Evolutionary conservation across 2,888 invertebrate species (phyloP).

Genomic region (Polydrusus tereticollis): DNA sequence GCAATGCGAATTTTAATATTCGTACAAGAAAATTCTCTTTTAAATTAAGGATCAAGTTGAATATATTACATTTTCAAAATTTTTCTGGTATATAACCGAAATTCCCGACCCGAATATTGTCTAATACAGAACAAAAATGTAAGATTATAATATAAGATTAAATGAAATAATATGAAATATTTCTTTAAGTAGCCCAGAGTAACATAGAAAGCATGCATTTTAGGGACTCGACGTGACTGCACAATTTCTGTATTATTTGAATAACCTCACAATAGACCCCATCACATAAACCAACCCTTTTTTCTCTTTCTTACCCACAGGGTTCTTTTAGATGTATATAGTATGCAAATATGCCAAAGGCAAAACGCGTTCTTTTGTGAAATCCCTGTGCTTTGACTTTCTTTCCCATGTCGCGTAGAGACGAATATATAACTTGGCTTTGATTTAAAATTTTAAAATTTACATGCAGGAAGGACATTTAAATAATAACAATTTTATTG

Average conservation of each 20-base stretch:
- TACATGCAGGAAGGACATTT: constrained; percentile 41
- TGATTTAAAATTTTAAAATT: constrained; percentile 43
- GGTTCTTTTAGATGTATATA: constrained; percentile 10
- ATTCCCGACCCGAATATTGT: neutral
- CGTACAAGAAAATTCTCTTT: constrained; percentile 33
- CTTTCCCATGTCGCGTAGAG: constrained; percentile 41
- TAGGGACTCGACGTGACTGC: neutral
- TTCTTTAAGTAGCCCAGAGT: too few species aligned
- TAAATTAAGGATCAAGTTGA: constrained; percentile 37
- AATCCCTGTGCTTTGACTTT: constrained; percentile 33
- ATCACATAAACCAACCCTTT: constrained; percentile 23
- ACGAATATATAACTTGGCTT: constrained; percentile 23
- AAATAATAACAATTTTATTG: constrained; percentile 32
- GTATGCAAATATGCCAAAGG: constrained; percentile 36
- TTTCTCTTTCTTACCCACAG: constrained; percentile 23
- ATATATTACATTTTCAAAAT: constrained; percentile 41
- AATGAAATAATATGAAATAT: neutral
- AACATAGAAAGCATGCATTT: too few species aligned
- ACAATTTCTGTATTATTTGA: constrained; percentile 4
- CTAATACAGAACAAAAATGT: neutral
- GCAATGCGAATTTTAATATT: constrained; percentile 39
- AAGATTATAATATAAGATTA: neutral
- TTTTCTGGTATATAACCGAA: constrained; percentile 23
- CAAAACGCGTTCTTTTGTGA: constrained; percentile 40
- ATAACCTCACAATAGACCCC: neutral